Conservation (phyloP, 2,113 vertebrate species). For the Callorhinus ursinus region DNA sequence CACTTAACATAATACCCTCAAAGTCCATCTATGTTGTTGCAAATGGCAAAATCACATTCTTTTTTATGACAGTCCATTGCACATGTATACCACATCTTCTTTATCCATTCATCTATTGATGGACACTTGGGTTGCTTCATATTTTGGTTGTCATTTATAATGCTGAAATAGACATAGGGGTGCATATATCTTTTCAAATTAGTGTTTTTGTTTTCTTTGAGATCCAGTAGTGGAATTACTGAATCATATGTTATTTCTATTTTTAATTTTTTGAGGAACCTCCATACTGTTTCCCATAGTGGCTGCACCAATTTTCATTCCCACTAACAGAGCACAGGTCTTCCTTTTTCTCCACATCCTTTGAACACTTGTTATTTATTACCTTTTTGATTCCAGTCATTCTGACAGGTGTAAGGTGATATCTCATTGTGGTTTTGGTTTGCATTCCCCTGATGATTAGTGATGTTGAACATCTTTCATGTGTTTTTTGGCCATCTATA, state of each 20-base stretch:
- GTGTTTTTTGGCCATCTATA: not conserved
- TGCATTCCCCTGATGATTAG: not conserved
- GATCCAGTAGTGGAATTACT: not conserved
- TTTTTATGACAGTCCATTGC: not conserved
- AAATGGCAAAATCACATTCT: not conserved
- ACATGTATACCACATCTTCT: not conserved
- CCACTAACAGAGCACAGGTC: not conserved
- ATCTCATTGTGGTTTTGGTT: not conserved
- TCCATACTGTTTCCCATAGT: not conserved
- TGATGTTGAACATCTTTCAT: not conserved
- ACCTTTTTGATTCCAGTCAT: not conserved
- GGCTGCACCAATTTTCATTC: not conserved
- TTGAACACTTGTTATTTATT: not conserved
- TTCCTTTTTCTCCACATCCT: not conserved
- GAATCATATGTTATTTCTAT: not conserved
- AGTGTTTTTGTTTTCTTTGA: not conserved
- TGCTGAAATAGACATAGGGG: not conserved
- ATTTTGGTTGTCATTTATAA: not conserved
- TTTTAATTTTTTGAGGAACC: not conserved
- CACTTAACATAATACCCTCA: not conserved
- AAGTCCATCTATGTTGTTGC: not conserved
- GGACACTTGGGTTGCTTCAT: not conserved
- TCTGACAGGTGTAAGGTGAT: not conserved
- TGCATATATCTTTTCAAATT: not conserved
- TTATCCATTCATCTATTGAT: not conserved